phyloP scores from a whole-genome alignment of 2,797 vertebrate genomes.

The Galagoides demidoff region DNA sequence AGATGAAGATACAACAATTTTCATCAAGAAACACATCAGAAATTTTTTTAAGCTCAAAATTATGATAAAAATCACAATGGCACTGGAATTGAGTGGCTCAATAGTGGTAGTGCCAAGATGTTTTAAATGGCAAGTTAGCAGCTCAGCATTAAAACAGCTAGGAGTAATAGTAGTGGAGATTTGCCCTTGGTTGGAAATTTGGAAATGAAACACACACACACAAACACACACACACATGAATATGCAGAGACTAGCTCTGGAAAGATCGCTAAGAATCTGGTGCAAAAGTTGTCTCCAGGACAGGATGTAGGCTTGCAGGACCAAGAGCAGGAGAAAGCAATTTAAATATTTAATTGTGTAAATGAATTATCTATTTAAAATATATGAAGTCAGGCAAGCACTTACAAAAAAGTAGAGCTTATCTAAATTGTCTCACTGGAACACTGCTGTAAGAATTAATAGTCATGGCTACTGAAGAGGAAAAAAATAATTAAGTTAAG shows the following conservation, averaged over 20 bases:
- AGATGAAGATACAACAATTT: neutral
- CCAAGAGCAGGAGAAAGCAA: neutral
- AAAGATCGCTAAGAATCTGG: neutral
- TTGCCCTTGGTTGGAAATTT: neutral
- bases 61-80: neutral
- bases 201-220: neutral
- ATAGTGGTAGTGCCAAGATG: neutral
- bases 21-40: neutral
- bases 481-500: neutral
- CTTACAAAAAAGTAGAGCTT: neutral
- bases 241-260: neutral
- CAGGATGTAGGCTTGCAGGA: neutral
- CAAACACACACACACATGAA: neutral
- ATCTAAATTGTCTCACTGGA: neutral
- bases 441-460: neutral
- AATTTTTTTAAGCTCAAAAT: neutral
- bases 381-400: neutral
- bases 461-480: neutral
- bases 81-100: neutral
- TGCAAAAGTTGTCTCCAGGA: neutral
- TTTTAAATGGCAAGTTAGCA: neutral
- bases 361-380: neutral
- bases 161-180: neutral
- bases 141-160: neutral
- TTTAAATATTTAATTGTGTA: too few species aligned